Evolutionary conservation across 2,888 invertebrate genomes (phyloP).

Genomic region (Macrophya alboannulata): DNA sequence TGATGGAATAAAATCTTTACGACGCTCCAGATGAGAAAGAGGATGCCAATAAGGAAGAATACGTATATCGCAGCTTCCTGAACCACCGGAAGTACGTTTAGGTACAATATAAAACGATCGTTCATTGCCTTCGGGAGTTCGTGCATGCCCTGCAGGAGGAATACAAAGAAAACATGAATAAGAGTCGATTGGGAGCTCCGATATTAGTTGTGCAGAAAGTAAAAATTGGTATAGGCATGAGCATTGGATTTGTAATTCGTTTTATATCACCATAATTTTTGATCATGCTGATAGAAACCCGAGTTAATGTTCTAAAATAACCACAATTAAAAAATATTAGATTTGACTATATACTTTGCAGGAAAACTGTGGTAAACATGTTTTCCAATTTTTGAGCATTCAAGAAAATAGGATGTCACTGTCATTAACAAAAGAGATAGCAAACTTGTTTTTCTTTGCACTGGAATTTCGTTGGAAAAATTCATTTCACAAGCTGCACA

Average conservation of each 20-base stretch:
- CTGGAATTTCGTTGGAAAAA: slow-evolving; percentile 23
- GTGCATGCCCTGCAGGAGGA: slow-evolving; percentile 86
- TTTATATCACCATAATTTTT: neutral
- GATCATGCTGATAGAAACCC: neutral
- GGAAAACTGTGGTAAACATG: slow-evolving; percentile 43
- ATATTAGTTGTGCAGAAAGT: neutral
- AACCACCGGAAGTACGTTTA: slow-evolving; percentile 86
- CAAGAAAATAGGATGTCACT: neutral
- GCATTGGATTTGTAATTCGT: neutral
- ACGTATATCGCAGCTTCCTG: slow-evolving; percentile 83
- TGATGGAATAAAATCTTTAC: slow-evolving; percentile 72
- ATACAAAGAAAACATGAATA: slow-evolving; percentile 62
- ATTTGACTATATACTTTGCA: slow-evolving; percentile 11
- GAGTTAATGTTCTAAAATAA: neutral
- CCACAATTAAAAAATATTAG: neutral
- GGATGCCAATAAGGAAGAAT: slow-evolving; percentile 81
- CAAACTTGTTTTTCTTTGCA: slow-evolving; percentile 42
- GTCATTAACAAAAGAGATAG: slow-evolving; percentile 34
- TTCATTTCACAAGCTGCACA: slow-evolving; percentile 6
- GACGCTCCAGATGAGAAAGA: slow-evolving; percentile 82
- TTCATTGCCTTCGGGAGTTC: slow-evolving; percentile 84
- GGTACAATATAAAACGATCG: slow-evolving; percentile 87
- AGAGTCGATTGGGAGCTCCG: neutral
- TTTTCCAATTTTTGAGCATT: slow-evolving; percentile 36
- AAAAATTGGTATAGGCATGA: neutral